Base-by-base conservation (phyloP, 1,140 invertebrate genomes). In the Drosophila nikananu region DNA sequence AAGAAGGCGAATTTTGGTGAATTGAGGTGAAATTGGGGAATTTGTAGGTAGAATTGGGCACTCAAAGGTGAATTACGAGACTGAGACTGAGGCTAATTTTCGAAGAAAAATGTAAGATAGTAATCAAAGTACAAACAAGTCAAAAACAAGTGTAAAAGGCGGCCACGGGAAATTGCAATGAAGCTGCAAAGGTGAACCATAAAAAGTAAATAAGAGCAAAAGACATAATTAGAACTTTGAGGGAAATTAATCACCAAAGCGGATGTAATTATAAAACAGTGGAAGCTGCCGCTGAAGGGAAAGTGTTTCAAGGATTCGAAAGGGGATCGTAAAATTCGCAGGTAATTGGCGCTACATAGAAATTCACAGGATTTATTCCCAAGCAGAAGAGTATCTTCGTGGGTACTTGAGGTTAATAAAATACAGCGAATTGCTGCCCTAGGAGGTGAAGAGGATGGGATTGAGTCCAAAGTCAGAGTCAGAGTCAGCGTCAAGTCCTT, bases 231-330 rank as follows among this genome's bases (percentile, higher is more conserved):
- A 32, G 15, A 23, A 12, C 27, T 30, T 30, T 21, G 52, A 17
- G 27, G 59, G 59, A 32, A 61, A 61, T 61, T 21, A 51, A 32
- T 32, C 27, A 27, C 27, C 44, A 15, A 12, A 23, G 59, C 44
- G 59, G 42, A 61, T 51, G 27, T 61, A 61, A 61, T 61, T 61
- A 32, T 49, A 61, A 61, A 49, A 32, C 35, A 9, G 55, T 41
- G 55, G 17, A 58, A 39, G 7, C 21, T 48, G 35, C 35, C 12
- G 32, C 54, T 37, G 32, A 19, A n/a, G 15, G 23, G 6, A 1
- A 44, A 44, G 42, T 61, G 32, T 51, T 49, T 48, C 19, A 60
- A 60, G 30, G 21, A 35, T 19, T 8, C 35, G 9, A 23, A 37
- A 4, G 27, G 9, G 2, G 42, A 60, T 61, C 19, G 25, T 39